These are phyloP conservation scores for Lamproptera curius DNA, from an alignment of 2,888 invertebrate species.

Conservation along the genomic window DNA sequence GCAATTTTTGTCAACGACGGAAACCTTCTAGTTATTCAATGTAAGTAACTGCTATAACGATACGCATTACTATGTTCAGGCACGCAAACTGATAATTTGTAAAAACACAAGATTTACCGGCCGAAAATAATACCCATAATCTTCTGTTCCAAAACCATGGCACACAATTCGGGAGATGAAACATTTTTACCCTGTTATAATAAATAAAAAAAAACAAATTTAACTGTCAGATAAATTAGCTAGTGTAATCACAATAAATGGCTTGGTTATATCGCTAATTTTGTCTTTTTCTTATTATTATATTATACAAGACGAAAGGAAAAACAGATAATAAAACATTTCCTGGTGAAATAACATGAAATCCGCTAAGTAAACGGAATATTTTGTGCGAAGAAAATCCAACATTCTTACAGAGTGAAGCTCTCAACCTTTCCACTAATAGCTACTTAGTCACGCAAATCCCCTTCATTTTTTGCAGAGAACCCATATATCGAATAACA, in stretches of 20 bases:
- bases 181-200: background rate
- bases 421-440: conserved; percentile 15
- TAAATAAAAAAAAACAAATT: background rate
- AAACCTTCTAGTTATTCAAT: background rate
- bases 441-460: conserved; percentile 22
- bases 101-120: background rate
- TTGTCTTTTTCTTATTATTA: background rate
- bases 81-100: background rate
- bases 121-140: background rate
- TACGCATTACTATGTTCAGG: background rate
- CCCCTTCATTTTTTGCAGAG: conserved; percentile 21
- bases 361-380: conserved; percentile 6
- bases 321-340: background rate
- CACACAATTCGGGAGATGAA: background rate
- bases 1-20: background rate
- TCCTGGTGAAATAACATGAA: background rate
- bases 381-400: conserved; percentile 16
- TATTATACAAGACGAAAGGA: background rate
- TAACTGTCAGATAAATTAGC: too few species aligned
- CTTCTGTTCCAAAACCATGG: background rate
- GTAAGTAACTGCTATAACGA: background rate
- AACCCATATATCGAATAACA: conserved; percentile 17
- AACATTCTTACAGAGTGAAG: conserved; percentile 14
- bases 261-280: too few species aligned
- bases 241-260: too few species aligned